phyloP scores from a whole-genome alignment of 1,140 invertebrate genomes.

The Probaryconus sp. region DNA sequence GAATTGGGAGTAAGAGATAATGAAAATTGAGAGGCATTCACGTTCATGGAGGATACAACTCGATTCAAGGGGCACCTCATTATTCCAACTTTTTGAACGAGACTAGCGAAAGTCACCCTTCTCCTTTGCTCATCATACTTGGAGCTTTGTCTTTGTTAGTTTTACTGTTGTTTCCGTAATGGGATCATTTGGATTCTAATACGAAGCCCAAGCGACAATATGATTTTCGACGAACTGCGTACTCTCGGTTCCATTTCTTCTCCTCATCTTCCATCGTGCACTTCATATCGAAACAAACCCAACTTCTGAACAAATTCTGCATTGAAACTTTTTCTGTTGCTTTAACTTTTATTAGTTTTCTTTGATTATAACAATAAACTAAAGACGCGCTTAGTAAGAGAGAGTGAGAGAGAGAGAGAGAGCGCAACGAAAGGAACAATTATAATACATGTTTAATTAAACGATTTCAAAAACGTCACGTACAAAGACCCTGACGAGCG shows the following conservation, averaged over 20 bases:
- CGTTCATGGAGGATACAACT: constrained; percentile 25
- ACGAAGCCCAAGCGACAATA: constrained; percentile 61
- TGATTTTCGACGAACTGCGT: constrained; percentile 61
- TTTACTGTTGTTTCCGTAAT: constrained; percentile 73
- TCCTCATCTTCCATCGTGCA: constrained; percentile 54
- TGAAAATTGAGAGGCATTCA: constrained; percentile 48
- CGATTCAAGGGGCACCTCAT: constrained; percentile 50
- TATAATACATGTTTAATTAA: constrained; percentile 48
- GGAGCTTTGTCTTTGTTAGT: constrained; percentile 69
- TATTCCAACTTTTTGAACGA: constrained; percentile 64
- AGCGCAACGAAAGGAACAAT: constrained; percentile 22
- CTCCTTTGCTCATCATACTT: constrained; percentile 53
- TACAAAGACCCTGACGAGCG: too few species aligned
- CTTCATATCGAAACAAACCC: constrained; percentile 54
- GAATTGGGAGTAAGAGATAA: constrained; percentile 41
- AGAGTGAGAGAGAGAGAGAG: too few species aligned
- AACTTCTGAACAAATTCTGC: constrained; percentile 32
- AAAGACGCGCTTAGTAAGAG: constrained; percentile 13
- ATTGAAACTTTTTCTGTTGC: constrained; percentile 43
- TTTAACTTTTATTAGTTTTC: constrained; percentile 49
- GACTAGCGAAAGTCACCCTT: constrained; percentile 45
- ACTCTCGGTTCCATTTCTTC: constrained; percentile 53
- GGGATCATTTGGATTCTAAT: constrained; percentile 73
- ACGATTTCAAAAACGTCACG: neutral
- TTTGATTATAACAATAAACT: constrained; percentile 39